Percentiles rank a stretch among this genome's conserved stretches.
phyloP scores from a whole-genome alignment of 1,140 invertebrate genomes.

The Nymphalis io region DNA sequence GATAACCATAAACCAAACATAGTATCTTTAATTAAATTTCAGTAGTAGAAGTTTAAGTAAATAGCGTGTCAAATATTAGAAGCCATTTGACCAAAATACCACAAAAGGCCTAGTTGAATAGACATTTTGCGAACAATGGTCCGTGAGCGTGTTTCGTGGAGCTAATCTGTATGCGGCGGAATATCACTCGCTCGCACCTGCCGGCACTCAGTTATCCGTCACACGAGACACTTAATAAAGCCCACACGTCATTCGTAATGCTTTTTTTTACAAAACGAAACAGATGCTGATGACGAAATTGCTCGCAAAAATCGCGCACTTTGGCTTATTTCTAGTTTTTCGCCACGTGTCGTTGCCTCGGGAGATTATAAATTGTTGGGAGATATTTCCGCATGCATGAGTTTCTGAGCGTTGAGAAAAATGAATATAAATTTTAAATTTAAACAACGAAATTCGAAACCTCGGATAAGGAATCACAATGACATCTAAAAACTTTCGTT shows the following conservation, averaged over 20 bases:
- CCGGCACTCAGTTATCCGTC: slow-evolving; percentile 56
- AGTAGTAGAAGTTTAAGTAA: not conserved
- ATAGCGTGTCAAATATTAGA: not conserved
- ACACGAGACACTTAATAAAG: slow-evolving; percentile 67
- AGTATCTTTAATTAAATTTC: no score
- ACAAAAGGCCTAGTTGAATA: slow-evolving; percentile 19
- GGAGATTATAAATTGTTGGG: slow-evolving; percentile 30
- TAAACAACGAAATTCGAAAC: slow-evolving; percentile 16
- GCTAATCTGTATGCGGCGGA: slow-evolving; percentile 36
- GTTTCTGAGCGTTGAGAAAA: slow-evolving; percentile 18
- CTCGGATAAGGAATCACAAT: slow-evolving; percentile 15
- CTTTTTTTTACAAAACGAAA: slow-evolving; percentile 45
- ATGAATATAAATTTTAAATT: slow-evolving; percentile 29
- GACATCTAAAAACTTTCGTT: not conserved
- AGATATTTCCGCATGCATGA: slow-evolving; percentile 24
- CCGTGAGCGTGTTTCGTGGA: slow-evolving; percentile 26
- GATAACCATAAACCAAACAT: no score
- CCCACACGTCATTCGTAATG: slow-evolving; percentile 55
- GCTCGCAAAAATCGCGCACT: slow-evolving; percentile 31
- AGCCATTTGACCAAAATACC: slow-evolving; percentile 18
- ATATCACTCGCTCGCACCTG: slow-evolving; percentile 53
- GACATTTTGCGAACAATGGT: slow-evolving; percentile 22
- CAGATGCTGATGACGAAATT: slow-evolving; percentile 41
- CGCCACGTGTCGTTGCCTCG: slow-evolving; percentile 29
- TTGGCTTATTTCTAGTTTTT: slow-evolving; percentile 37